A percentile compares a stretch with the other conserved stretches of the same genome.
phyloP scores from a whole-genome alignment of 2,888 invertebrate genomes.

The Idaea aversata region DNA sequence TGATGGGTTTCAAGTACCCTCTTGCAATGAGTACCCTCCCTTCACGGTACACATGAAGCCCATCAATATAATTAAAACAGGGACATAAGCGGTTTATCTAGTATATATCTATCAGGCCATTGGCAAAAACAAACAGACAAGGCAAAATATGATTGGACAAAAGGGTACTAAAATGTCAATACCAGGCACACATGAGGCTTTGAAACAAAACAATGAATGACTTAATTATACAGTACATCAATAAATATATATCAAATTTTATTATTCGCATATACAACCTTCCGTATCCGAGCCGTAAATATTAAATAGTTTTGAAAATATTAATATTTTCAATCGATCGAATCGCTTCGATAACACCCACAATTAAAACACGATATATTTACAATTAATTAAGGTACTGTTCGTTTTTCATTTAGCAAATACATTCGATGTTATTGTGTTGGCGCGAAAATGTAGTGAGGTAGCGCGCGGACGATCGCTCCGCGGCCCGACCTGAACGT shows the following conservation, averaged over 20 bases:
- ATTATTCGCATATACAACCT: constrained; percentile 19
- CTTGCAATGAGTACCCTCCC: not conserved
- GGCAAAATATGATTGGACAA: not conserved
- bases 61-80: not conserved
- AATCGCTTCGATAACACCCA: not conserved
- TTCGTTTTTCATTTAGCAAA: constrained; percentile 9
- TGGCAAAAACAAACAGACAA: no score
- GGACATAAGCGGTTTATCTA: not conserved
- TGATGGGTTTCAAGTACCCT: not conserved
- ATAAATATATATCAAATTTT: constrained; percentile 7
- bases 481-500: constrained; percentile 51
- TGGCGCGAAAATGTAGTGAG: constrained; percentile 45
- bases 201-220: constrained; percentile 4
- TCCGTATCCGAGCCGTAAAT: constrained; percentile 10
- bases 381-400: constrained; percentile 22
- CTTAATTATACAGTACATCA: constrained; percentile 1
- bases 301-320: constrained; percentile 14
- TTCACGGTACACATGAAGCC: not conserved
- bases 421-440: constrained; percentile 29
- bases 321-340: constrained; percentile 9
- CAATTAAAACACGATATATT: constrained; percentile 21
- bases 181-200: constrained; percentile 5
- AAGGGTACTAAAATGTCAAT: not conserved
- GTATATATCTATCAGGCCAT: not conserved
- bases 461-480: constrained; percentile 45